Evolutionary conservation across 2,888 invertebrate genomes (phyloP).

Genomic region (Eristalinus aeneus): DNA sequence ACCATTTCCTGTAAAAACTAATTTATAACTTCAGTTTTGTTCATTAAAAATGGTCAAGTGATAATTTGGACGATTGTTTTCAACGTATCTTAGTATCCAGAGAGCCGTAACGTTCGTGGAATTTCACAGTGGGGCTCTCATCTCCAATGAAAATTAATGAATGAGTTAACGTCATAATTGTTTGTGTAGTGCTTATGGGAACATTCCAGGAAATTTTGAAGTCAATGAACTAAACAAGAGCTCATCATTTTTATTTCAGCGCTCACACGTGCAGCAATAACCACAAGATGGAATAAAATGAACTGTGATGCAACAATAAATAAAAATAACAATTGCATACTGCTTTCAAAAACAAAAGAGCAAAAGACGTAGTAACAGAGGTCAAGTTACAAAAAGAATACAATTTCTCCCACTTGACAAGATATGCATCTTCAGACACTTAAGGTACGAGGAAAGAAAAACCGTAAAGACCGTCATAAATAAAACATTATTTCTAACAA

Average conservation of each 20-base stretch:
- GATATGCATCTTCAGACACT: neutral
- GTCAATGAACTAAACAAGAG: neutral
- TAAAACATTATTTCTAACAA: neutral
- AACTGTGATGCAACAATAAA: neutral
- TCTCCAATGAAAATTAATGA: neutral
- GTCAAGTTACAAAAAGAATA: too few relatives aligned
- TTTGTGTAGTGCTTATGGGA: neutral
- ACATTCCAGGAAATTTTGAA: neutral
- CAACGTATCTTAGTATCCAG: neutral
- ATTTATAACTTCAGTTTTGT: neutral
- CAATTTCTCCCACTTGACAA: neutral
- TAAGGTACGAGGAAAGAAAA: neutral
- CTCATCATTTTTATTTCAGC: neutral
- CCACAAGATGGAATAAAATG: neutral
- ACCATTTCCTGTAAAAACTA: neutral
- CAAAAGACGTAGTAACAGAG: too few relatives aligned
- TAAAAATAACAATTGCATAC: too few relatives aligned
- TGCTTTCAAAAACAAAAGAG: too few relatives aligned
- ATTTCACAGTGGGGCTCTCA: neutral
- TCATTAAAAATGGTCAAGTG: neutral
- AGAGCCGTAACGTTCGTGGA: neutral
- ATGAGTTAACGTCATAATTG: neutral
- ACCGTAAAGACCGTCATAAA: neutral
- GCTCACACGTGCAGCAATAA: neutral
- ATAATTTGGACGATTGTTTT: too few relatives aligned